Percentiles rank a stretch among this genome's conserved stretches.
These are phyloP conservation scores for Vanessa atalanta DNA, from an alignment of 1,140 invertebrate genomes.

Conservation along the genomic window DNA sequence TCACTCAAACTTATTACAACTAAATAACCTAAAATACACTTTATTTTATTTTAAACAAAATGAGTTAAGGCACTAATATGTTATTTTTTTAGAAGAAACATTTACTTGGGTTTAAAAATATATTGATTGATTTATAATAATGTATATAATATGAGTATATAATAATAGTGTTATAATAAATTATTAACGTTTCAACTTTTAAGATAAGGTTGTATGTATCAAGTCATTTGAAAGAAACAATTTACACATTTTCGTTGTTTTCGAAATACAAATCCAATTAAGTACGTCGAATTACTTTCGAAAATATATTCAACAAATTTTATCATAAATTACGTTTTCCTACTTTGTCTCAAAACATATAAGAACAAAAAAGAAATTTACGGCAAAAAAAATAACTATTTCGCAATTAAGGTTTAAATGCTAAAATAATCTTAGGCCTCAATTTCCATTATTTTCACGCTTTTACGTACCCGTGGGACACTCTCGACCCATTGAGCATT, in stretches of 20 bases:
- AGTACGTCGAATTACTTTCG: no score
- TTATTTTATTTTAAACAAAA: background rate
- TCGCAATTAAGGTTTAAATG: constrained; percentile 17
- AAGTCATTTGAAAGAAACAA: no score
- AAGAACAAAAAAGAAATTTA: background rate
- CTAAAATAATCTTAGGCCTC: background rate
- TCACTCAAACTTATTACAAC: background rate
- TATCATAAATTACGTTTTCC: background rate
- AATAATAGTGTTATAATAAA: no score
- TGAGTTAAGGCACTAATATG: background rate
- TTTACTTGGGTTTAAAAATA: no score
- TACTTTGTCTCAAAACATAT: background rate
- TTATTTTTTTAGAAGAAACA: no score
- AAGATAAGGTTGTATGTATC: no score
- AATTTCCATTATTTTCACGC: constrained; percentile 6
- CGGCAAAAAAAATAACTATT: background rate
- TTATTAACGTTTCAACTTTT: no score
- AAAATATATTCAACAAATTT: no score
- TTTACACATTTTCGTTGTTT: no score
- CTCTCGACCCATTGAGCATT: constrained; percentile 90
- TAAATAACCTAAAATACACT: background rate
- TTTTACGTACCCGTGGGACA: constrained; percentile 87
- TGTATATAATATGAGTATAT: no score
- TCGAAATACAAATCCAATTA: no score
- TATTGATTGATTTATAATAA: no score